Percentiles rank a stretch among this genome's conserved stretches.
Conservation (phyloP, 2,888 invertebrate species). For the Dryobota labecula region DNA sequence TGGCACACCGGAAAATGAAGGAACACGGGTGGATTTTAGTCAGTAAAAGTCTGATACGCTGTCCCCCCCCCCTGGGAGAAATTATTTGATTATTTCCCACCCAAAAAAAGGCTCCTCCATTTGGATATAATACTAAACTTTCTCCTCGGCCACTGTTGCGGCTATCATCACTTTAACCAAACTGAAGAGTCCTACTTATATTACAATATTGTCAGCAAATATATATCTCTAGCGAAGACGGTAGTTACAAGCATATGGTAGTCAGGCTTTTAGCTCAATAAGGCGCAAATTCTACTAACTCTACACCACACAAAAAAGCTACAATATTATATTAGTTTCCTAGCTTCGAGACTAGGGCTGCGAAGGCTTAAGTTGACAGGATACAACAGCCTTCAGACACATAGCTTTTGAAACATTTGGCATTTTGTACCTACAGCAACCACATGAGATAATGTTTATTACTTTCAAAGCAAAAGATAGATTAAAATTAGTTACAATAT, state of each 20-base stretch:
- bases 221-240: not conserved
- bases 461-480: not conserved
- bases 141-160: too few species aligned
- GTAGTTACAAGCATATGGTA: not conserved
- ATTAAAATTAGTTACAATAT: not conserved
- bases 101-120: not conserved
- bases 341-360: not conserved
- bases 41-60: too few species aligned
- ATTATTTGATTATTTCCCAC: too few species aligned
- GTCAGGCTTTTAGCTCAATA: not conserved
- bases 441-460: not conserved
- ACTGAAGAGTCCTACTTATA: not conserved
- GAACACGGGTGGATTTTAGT: too few species aligned
- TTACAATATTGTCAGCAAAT: not conserved
- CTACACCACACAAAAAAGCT: not conserved
- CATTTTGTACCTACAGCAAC: constrained; percentile 6
- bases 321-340: constrained; percentile 5
- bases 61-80: too few species aligned
- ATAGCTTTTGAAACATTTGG: constrained; percentile 13
- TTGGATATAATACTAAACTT: not conserved
- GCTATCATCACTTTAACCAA: not conserved
- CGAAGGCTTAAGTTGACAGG: not conserved
- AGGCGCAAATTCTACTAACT: not conserved
- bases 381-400: constrained; percentile 2
- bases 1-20: too few species aligned